A percentile compares a stretch with the other conserved stretches of the same genome.
These are phyloP conservation scores for Agonum fuliginosum DNA, from an alignment of 2,888 invertebrate genomes.

Conservation along the genomic window DNA sequence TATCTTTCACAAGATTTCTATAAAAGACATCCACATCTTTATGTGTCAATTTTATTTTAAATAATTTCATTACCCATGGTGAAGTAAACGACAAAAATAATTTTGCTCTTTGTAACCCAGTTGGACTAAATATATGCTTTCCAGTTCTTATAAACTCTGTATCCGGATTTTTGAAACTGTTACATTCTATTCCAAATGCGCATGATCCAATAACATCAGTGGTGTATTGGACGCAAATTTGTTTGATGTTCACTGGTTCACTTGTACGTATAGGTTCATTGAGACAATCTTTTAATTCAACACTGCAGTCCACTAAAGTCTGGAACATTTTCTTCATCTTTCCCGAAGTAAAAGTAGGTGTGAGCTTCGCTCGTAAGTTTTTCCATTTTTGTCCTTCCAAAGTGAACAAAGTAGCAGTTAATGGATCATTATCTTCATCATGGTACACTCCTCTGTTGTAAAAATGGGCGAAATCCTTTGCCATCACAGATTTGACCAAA, in stretches of 20 bases:
- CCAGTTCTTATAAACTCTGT: slow-evolving; percentile 43
- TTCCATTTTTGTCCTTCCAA: slow-evolving; percentile 72
- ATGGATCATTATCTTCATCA: slow-evolving; percentile 78
- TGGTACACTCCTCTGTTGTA: no score
- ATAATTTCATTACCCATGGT: slow-evolving; percentile 34
- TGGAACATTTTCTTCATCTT: no score
- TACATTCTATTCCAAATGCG: slow-evolving; percentile 50
- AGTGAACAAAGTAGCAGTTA: slow-evolving; percentile 75
- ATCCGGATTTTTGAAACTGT: slow-evolving; percentile 50
- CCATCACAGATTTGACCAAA: no score
- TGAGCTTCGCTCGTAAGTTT: no score
- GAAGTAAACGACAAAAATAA: slow-evolving; percentile 3
- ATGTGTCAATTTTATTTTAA: slow-evolving; percentile 45
- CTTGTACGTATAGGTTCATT: no score
- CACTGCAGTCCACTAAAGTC: no score
- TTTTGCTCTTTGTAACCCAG: slow-evolving; percentile 16
- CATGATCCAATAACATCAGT: slow-evolving; percentile 52
- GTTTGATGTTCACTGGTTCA: slow-evolving; percentile 46
- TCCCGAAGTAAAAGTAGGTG: no score
- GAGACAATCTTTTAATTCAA: no score
- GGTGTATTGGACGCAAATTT: slow-evolving; percentile 37
- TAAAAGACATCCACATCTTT: slow-evolving; percentile 39
- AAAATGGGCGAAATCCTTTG: no score
- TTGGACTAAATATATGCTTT: not conserved
- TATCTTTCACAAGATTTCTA: slow-evolving; percentile 68